Percentiles rank a stretch among this genome's conserved stretches.
phyloP scores from a whole-genome alignment of 2,113 vertebrate species.

The Numenius arquata region DNA sequence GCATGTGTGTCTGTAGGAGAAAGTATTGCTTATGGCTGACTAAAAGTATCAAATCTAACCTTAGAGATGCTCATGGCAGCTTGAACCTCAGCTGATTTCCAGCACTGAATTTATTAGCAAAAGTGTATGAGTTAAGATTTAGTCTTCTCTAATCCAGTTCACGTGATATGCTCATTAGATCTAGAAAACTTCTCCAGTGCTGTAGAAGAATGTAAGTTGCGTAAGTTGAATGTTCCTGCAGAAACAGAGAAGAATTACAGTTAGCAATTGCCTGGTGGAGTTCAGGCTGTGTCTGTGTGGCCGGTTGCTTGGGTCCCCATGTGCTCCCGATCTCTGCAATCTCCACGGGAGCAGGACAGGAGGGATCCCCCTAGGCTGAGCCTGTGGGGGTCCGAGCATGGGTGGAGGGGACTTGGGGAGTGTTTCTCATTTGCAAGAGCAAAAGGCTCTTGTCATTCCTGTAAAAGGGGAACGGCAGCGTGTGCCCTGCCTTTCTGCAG shows the following conservation, averaged over 20 bases:
- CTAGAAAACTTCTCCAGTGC: background rate
- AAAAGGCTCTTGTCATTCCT: background rate
- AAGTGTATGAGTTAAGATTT: background rate
- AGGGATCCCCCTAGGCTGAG: background rate
- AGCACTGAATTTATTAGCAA: background rate
- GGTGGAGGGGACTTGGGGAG: background rate
- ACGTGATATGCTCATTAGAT: background rate
- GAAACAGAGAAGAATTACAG: background rate
- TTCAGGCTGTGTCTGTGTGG: background rate
- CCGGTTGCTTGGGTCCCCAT: background rate
- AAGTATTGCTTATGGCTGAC: background rate
- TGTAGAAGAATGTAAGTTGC: background rate
- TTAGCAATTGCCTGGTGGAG: background rate
- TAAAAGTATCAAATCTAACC: background rate
- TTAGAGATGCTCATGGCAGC: background rate
- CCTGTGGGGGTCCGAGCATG: fast-evolving
- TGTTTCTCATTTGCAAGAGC: background rate
- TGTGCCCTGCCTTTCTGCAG: background rate
- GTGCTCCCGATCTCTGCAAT: background rate
- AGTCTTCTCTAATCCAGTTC: background rate
- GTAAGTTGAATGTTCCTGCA: background rate
- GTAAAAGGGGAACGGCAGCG: fast-evolving
- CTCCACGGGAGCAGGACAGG: fast-evolving
- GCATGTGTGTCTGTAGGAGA: background rate
- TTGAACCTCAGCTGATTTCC: background rate